A percentile compares a stretch with the other conserved stretches of the same genome.
Evolutionary conservation across 1,140 invertebrate genomes (phyloP).

Genomic region (Brachionus paranguensis): DNA sequence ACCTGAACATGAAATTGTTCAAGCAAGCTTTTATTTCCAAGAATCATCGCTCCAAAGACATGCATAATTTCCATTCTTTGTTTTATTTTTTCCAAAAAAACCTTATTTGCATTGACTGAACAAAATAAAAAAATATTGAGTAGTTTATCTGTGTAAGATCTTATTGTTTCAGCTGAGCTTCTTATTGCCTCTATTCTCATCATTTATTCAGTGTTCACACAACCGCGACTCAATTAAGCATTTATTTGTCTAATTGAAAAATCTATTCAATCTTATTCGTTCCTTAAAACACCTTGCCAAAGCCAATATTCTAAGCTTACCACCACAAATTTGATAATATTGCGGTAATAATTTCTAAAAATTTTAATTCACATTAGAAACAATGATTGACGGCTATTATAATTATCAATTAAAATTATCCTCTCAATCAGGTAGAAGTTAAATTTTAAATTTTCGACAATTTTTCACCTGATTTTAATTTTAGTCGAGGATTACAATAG

Average conservation of each 20-base stretch:
- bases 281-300: not conserved
- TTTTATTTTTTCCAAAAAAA: not conserved
- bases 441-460: not conserved
- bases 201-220: not conserved
- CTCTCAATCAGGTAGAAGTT: slow-evolving; percentile 10
- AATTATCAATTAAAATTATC: slow-evolving; percentile 36
- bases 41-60: not conserved
- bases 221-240: not conserved
- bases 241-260: not conserved
- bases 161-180: not conserved
- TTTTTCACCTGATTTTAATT: not conserved
- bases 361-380: slow-evolving; percentile 8
- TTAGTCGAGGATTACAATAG: slow-evolving; percentile 14
- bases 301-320: not conserved
- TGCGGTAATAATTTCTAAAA: not conserved
- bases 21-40: not conserved
- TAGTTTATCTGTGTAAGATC: not conserved
- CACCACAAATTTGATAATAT: not conserved
- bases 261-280: not conserved
- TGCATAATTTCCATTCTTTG: not conserved
- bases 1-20: not conserved
- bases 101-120: not conserved
- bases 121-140: not conserved
- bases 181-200: not conserved
- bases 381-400: slow-evolving; percentile 27